A percentile compares a stretch with the other conserved stretches of the same genome.
These are phyloP conservation scores for Megathymus violae DNA, from an alignment of 1,140 invertebrate species.

Conservation along the genomic window DNA sequence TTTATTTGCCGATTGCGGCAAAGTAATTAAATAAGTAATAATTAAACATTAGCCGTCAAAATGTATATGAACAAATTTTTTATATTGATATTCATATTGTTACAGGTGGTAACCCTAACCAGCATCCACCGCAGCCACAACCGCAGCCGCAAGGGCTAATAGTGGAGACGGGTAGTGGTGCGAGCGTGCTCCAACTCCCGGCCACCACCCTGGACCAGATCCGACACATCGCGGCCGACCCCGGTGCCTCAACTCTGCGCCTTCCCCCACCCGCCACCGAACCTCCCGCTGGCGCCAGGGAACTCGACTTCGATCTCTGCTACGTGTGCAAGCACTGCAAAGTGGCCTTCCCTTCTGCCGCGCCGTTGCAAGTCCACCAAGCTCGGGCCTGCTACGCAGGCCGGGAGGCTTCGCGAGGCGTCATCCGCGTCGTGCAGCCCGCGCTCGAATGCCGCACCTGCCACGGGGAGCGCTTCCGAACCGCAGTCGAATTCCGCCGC, in stretches of 20 bases:
- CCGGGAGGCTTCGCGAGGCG: constrained; percentile 86
- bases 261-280: constrained; percentile 83
- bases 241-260: constrained; percentile 87
- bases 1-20: too few relatives aligned
- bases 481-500: constrained; percentile 85
- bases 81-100: constrained; percentile 48
- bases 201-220: constrained; percentile 87
- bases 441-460: constrained; percentile 90
- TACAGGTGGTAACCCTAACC: constrained; percentile 61
- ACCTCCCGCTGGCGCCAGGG: constrained; percentile 74
- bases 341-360: constrained; percentile 90
- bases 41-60: too few relatives aligned
- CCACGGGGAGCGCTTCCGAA: constrained; percentile 86
- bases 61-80: too few relatives aligned
- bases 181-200: constrained; percentile 86
- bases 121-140: constrained; percentile 65
- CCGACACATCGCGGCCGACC: constrained; percentile 86
- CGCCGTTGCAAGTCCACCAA: constrained; percentile 90
- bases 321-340: constrained; percentile 94
- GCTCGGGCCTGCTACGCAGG: constrained; percentile 86
- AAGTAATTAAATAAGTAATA: too few relatives aligned
- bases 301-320: constrained; percentile 90
- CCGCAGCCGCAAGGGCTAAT: constrained; percentile 79
- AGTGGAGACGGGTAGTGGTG: constrained; percentile 84
- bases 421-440: constrained; percentile 87